phyloP scores from a whole-genome alignment of 2,888 invertebrate genomes.

The Brachynemurus nebulosus region DNA sequence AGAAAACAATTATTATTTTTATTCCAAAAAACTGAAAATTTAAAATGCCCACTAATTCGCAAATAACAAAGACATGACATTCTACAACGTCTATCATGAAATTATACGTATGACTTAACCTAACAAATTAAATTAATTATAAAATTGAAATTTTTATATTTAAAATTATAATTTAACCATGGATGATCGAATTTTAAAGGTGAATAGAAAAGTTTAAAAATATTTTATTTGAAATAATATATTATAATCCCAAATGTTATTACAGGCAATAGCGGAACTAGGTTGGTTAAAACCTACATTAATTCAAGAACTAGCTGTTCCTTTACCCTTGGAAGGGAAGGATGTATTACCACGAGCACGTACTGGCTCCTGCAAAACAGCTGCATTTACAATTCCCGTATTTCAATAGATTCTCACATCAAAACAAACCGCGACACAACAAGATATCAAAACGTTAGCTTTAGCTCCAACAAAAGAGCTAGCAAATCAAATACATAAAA shows the following conservation, averaged over 20 bases:
- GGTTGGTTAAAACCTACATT: constrained; percentile 87
- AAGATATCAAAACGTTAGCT: constrained; percentile 62
- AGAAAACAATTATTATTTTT: too few relatives aligned
- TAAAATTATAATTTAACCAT: too few relatives aligned
- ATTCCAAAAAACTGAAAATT: too few relatives aligned
- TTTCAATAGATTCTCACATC: constrained; percentile 76
- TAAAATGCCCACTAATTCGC: too few relatives aligned
- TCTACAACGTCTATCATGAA: too few relatives aligned
- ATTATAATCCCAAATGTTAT: too few relatives aligned
- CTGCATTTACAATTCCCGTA: constrained; percentile 85
- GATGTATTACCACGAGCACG: constrained; percentile 89
- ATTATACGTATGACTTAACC: too few relatives aligned
- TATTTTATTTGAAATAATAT: too few relatives aligned
- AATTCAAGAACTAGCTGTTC: constrained; percentile 93
- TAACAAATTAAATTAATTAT: neutral
- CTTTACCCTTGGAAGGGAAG: constrained; percentile 85
- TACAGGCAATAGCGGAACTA: constrained; percentile 74
- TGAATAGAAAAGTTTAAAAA: too few relatives aligned
- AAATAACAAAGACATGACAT: too few relatives aligned
- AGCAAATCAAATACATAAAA: constrained; percentile 60
- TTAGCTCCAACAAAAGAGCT: constrained; percentile 89
- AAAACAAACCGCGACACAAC: constrained; percentile 56
- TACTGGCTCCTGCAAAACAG: constrained; percentile 98
- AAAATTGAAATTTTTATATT: neutral
- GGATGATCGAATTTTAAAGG: too few relatives aligned